A percentile compares a stretch with the other conserved stretches of the same genome.
Conservation (phyloP, 2,888 invertebrate genomes). For the Meandrusa payeni region DNA sequence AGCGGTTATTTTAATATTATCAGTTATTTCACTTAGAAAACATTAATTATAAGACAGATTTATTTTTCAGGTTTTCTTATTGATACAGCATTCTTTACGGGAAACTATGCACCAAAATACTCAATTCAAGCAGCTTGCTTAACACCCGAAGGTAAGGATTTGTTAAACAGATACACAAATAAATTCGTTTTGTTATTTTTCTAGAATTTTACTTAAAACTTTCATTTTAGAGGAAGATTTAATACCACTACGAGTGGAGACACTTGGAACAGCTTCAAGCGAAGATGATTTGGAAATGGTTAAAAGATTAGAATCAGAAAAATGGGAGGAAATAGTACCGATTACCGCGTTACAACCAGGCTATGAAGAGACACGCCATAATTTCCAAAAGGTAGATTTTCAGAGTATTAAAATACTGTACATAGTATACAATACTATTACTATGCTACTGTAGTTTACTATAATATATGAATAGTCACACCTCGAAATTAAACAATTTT, state of each 20-base stretch:
- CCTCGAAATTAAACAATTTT: too few species aligned
- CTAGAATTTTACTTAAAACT: background rate
- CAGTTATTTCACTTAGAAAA: constrained; percentile 9
- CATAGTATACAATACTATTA: too few species aligned
- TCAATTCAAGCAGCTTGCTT: constrained; percentile 82
- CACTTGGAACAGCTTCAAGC: constrained; percentile 75
- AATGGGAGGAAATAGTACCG: constrained; percentile 81
- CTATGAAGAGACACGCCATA: constrained; percentile 79
- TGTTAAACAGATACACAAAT: background rate
- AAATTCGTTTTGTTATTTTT: background rate
- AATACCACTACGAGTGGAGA: constrained; percentile 62
- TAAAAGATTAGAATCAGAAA: constrained; percentile 63
- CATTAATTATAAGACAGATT: constrained; percentile 5
- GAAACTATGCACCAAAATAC: constrained; percentile 82
- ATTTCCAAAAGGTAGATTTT: constrained; percentile 71
- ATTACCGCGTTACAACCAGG: constrained; percentile 77
- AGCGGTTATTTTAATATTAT: too few species aligned
- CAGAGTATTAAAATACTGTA: too few species aligned
- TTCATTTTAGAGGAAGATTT: constrained; percentile 61
- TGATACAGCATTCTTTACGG: constrained; percentile 83
- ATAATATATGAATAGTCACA: too few species aligned
- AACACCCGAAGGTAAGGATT: constrained; percentile 66
- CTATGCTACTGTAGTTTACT: too few species aligned
- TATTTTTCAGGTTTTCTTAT: constrained; percentile 67
- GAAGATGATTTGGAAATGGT: constrained; percentile 66